phyloP scores from a whole-genome alignment of 1,140 invertebrate species.

The Trachelipus rathkii region DNA sequence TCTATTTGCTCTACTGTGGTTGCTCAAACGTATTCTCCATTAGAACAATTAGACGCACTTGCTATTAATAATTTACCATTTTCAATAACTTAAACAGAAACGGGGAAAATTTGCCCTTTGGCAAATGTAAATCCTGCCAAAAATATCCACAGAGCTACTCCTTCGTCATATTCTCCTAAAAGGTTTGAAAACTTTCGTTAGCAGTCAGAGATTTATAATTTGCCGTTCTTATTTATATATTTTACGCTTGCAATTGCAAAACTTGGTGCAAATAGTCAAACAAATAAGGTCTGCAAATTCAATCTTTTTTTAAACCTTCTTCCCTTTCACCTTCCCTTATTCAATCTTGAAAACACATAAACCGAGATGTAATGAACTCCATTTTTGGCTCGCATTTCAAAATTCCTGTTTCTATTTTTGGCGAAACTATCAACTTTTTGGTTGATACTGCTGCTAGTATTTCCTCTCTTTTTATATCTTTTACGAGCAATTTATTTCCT shows the following conservation, averaged over 20 bases:
- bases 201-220: neutral
- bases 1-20: too few species aligned
- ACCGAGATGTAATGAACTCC: neutral
- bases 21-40: too few species aligned
- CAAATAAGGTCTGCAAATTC: neutral
- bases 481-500: neutral
- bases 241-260: neutral
- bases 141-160: too few species aligned
- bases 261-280: constrained; percentile 8
- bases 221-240: constrained; percentile 16
- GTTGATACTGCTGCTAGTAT: neutral
- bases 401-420: neutral
- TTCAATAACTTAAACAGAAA: too few species aligned
- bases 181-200: neutral
- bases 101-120: too few species aligned
- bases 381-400: neutral
- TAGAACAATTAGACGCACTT: too few species aligned
- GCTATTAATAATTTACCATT: too few species aligned
- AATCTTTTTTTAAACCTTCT: neutral
- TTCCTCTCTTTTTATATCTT: neutral
- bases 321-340: neutral
- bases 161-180: too few species aligned
- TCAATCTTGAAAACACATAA: neutral
- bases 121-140: too few species aligned
- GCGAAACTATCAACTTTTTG: neutral